Evolutionary conservation across 2,888 invertebrate species (phyloP), one percentile per base, ranked within the genome.

Genomic region (Ectropis crepuscularia): DNA sequence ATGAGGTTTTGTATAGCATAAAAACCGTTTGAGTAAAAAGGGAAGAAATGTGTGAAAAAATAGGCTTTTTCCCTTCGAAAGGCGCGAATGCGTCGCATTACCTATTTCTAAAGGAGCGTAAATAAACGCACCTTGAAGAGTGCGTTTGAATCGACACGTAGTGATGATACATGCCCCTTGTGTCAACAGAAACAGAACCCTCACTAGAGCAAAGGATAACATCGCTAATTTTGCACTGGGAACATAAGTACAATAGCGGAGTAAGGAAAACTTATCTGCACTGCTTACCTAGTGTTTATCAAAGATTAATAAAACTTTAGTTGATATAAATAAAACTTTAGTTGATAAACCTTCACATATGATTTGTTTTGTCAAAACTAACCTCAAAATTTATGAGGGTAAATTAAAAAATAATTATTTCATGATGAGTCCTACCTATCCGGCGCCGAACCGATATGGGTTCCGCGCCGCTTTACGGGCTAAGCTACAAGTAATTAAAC

Each of bases 71-170:
- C 74, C 73, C 72, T 77, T 76, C 80, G 80, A 81, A 81, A 80
- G 84, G 83, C 85, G 87, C 83, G 84, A 86, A 87, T 80, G 80
- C 82, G 80, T 85, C 86, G 87, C 88, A 87, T 88, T 88, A 87
- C 86, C 88, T 88, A 78, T 84, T 88, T 89, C 87, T 83, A 89
- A 89, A 87, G 88, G 77, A 83, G 77, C 74, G 90, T 85, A 90
- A 90, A 90, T 89, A 90, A 81, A 89, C 89, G 89, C 88, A 87
- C 83, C 80, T 83, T 80, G 71, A 80, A 77, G 80, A 82, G 86
- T 89, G 86, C 84, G 88, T 88, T 76, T 89, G 88, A 89, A 88
- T 89, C 89, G 85, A 85, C 87, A 82, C 84, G 79, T 80, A 74
- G 75, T 76, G 72, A 75, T 73, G 72, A 74, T 61, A 61, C 61